Base-by-base conservation (phyloP, 2,888 invertebrate species). In the Napeogenes sylphis region DNA sequence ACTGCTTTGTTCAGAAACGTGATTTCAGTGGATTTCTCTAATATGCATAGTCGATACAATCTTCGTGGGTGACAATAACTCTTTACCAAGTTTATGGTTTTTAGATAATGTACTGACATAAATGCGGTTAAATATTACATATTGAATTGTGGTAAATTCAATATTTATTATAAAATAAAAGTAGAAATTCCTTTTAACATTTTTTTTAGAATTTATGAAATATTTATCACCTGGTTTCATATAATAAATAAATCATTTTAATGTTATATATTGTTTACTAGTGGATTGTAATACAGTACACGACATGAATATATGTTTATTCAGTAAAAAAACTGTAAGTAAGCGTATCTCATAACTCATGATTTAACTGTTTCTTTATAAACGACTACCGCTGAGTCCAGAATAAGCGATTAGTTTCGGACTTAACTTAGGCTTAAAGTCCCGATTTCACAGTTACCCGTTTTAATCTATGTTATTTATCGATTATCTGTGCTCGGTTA, bases 371-470 rank as follows among this genome's bases (percentile, higher is more conserved):
- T 51, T 51, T 60, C 55, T 56, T 67, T 62, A 66, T 71, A 75
- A 77, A 72, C 68, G 68, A 42, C 70, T 68, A 71, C 72, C 73
- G 71, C 75, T 75, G 67, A 73, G 70, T 70, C 55, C 63, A 65
- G 68, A 71, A 69, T 76, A 77, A 79, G 77, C 75, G 78, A 84
- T 85, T 81, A 75, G 85, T 85, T 83, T 76, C 82, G 82, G 78
- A 73, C 71, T 75, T 80, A 74, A 76, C 75, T 70, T 75, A 69
- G 67, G 70, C 70, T 71, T 68, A 69, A 70, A 61, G 64, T 74
- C 80, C 72, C 76, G 76, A 85, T 82, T 83, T 82, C 79, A 82
- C 77, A 78, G 78, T 72, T 67, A 77, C 69, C 75, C 79, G 81
- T 74, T 80, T 79, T 81, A 81, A 70, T 74, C 73, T 73, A 75